Base-by-base conservation (phyloP, 1,140 invertebrate species). In the Chelonus insularis region DNA sequence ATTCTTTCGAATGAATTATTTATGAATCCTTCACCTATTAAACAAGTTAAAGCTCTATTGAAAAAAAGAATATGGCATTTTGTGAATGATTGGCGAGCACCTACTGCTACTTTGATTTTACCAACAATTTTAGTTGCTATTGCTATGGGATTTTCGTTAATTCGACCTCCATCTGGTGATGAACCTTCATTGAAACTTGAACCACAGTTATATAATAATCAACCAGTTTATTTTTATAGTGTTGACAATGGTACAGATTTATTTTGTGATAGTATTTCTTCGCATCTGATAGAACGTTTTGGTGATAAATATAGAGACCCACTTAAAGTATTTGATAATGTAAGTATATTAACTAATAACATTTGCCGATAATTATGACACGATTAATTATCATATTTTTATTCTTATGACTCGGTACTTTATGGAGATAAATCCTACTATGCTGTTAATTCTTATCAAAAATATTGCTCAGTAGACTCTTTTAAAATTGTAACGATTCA, bases 91-190 rank as follows among this genome's bases (percentile, higher is more conserved):
- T 86, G 82, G 74, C 81, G 85, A 67, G 77, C 88, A 16, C 75
- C 87, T 12, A 80, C 87, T 56, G 81, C 85, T n/a, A 79, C 86
- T 9, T 68, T 89, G n/a, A 68, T 85, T 41, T 75, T 89, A 64
- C 87, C 87, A 1, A 84, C 84, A 0, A 62, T 88, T 43, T 88
- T 88, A 71, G 85, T 88, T 45, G 76, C 84, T 1, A 73, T 86
- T 11, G 86, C 87, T 21, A 89, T 89, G 87, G 87, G 82, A 55
- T 89, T 88, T 75, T 86, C 87, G 25, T 82, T 84, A 66, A 84
- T 88, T 64, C 80, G 87, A 1, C 83, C 87, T 23, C 86, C 87
- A n/a, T 84, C 84, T 16, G 84, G 85, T 70, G 82, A 84, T 57
- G 86, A 88, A 64, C 76, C 84, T 7, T 64, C 83, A 0, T 67